Evolutionary conservation across 2,113 vertebrate genomes (phyloP).

Genomic region (Lepisosteus oculatus): DNA sequence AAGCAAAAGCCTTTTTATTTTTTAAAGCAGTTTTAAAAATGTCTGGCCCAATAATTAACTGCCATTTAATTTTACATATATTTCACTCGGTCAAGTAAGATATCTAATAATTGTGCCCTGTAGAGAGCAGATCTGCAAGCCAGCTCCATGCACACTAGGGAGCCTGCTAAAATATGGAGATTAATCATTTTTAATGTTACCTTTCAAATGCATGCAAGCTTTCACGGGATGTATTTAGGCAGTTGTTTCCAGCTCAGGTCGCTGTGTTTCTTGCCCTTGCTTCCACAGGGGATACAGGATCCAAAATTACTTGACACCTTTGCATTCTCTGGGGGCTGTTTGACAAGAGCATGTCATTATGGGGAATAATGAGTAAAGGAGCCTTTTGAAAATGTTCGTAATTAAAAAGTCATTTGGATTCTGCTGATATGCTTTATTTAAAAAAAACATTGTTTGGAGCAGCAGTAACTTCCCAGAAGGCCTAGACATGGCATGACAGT

Average conservation of each 20-base stretch:
- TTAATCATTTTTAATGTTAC: slow-evolving; percentile 32
- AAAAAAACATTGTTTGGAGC: not conserved
- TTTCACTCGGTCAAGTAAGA: not conserved
- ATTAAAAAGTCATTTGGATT: slow-evolving; percentile 24
- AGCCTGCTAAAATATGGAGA: slow-evolving; percentile 7
- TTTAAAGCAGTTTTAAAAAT: too few relatives aligned
- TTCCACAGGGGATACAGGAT: slow-evolving; percentile 7
- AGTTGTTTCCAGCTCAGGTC: slow-evolving; percentile 19
- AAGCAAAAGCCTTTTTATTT: too few relatives aligned
- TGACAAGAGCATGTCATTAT: slow-evolving; percentile 16
- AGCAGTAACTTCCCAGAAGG: not conserved
- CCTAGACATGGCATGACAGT: not conserved
- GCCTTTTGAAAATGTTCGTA: not conserved
- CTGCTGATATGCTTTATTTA: not conserved
- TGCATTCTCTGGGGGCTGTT: slow-evolving; percentile 13
- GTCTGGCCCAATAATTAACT: not conserved
- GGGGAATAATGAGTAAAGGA: not conserved
- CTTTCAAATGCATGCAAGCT: slow-evolving; percentile 24
- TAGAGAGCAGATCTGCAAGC: not conserved
- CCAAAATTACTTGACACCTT: slow-evolving; percentile 20
- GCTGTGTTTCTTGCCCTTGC: slow-evolving; percentile 24
- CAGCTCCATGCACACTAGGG: not conserved
- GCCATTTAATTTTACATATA: slow-evolving; percentile 1
- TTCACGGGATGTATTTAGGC: slow-evolving; percentile 6
- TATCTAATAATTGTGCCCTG: not conserved